A percentile compares a stretch with the other conserved stretches of the same genome.
phyloP scores from a whole-genome alignment of 1,140 invertebrate species.

The Belonocnema kinseyi region DNA sequence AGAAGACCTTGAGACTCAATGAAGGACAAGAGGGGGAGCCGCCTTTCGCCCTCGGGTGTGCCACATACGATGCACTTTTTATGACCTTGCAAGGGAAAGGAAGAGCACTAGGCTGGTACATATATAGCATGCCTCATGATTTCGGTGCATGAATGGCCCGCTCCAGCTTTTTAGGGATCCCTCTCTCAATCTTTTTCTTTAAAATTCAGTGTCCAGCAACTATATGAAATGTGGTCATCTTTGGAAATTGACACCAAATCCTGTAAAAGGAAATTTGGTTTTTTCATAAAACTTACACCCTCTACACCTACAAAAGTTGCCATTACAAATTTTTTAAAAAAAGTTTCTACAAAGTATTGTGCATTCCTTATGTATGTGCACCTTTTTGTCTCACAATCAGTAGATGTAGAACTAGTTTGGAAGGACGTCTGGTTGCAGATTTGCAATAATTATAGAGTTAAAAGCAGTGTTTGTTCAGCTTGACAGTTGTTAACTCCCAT shows the following conservation, averaged over 20 bases:
- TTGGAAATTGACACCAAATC: background rate
- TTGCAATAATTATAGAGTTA: slow-evolving; percentile 50
- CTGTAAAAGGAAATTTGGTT: background rate
- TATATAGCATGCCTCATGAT: background rate
- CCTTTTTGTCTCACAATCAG: slow-evolving; percentile 26
- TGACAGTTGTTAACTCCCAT: background rate
- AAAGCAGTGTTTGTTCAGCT: slow-evolving; percentile 40
- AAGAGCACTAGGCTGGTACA: slow-evolving; percentile 7
- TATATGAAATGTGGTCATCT: background rate
- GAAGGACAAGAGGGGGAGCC: background rate
- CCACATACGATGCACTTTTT: slow-evolving; percentile 28
- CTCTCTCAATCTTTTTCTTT: background rate
- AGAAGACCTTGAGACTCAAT: slow-evolving; percentile 22
- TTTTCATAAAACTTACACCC: background rate
- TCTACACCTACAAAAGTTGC: background rate
- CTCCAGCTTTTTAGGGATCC: background rate
- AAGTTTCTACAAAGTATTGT: background rate
- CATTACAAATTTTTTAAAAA: background rate
- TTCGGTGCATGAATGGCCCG: background rate
- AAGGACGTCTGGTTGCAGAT: slow-evolving; percentile 50
- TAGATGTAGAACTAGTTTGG: slow-evolving; percentile 49
- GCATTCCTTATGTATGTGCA: background rate
- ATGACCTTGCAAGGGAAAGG: slow-evolving; percentile 30
- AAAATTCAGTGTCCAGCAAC: background rate
- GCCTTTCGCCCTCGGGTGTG: slow-evolving; percentile 14